A percentile compares a stretch with the other conserved stretches of the same genome.
Evolutionary conservation across 2,113 vertebrate species (phyloP).

Genomic region (Chascanopsetta lugubris): DNA sequence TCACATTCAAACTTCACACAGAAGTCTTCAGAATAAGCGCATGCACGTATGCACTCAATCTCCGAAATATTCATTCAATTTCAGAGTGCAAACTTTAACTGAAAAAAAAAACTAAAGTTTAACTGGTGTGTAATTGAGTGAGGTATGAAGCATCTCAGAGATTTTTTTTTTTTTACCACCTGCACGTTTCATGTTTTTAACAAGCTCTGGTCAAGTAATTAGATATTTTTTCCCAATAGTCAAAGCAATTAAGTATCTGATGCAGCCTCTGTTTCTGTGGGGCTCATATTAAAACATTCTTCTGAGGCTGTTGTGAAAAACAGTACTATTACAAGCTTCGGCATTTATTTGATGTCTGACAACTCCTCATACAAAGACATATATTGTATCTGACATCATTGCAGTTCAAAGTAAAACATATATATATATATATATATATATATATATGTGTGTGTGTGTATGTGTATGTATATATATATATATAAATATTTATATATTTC

Average conservation of each 20-base stretch:
- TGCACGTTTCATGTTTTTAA: conserved; percentile 38
- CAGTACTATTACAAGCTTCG: conserved; percentile 43
- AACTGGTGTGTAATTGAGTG: conserved; percentile 38
- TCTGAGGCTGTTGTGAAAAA: conserved; percentile 42
- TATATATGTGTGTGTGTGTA: conserved; percentile 15
- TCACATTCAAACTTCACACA: conserved; percentile 13
- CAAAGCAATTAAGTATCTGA: conserved; percentile 53
- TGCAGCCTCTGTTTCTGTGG: conserved; percentile 41
- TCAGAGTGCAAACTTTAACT: conserved; percentile 20
- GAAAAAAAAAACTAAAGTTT: too few species aligned
- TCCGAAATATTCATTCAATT: conserved; percentile 23
- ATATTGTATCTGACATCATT: conserved; percentile 59
- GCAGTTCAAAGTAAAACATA: conserved; percentile 67
- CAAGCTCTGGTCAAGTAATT: conserved; percentile 48
- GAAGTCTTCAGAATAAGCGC: background rate
- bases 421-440: conserved; percentile 14
- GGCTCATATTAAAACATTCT: conserved; percentile 49
- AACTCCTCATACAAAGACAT: conserved; percentile 63
- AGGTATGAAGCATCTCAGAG: conserved; percentile 46
- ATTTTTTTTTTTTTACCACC: conserved; percentile 21
- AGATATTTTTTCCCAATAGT: conserved; percentile 43
- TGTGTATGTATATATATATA: conserved; percentile 35
- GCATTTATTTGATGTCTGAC: conserved; percentile 68
- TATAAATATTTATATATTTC: conserved; percentile 25
- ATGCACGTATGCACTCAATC: conserved; percentile 7